phyloP scores from a whole-genome alignment of 2,113 vertebrate species.

The Gadus macrocephalus region DNA sequence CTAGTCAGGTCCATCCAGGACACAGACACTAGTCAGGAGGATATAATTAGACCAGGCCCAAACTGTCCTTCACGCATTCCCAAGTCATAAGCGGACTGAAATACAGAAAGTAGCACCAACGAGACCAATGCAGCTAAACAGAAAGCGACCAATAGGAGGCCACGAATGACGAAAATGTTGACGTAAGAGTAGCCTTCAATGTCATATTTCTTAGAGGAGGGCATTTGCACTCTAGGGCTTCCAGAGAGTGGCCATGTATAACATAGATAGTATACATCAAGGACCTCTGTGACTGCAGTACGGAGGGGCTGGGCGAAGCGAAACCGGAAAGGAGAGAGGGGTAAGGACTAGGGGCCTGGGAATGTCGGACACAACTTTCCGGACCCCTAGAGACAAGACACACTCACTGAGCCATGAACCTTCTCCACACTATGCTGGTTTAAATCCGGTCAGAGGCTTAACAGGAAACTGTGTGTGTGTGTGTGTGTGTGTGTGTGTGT shows the following conservation, averaged over 20 bases:
- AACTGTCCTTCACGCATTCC: conserved; percentile 39
- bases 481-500: neutral
- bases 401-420: conserved; percentile 10
- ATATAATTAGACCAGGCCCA: conserved; percentile 43
- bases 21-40: neutral
- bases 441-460: conserved; percentile 10
- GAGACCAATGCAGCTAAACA: too few species aligned
- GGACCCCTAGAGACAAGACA: conserved; percentile 7
- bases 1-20: conserved; percentile 2
- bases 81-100: neutral
- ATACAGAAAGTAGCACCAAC: neutral
- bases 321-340: neutral
- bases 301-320: neutral
- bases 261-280: neutral
- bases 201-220: too few species aligned
- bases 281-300: neutral
- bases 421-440: neutral
- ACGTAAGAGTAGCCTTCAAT: neutral
- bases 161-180: neutral
- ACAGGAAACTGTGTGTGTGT: conserved; percentile 42
- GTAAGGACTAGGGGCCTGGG: conserved; percentile 5
- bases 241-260: too few species aligned
- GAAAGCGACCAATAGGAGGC: too few species aligned
- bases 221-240: too few species aligned
- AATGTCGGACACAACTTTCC: neutral